Evolutionary conservation across 2,888 invertebrate genomes (phyloP).

Genomic region (Hirudinaria manillensis): DNA sequence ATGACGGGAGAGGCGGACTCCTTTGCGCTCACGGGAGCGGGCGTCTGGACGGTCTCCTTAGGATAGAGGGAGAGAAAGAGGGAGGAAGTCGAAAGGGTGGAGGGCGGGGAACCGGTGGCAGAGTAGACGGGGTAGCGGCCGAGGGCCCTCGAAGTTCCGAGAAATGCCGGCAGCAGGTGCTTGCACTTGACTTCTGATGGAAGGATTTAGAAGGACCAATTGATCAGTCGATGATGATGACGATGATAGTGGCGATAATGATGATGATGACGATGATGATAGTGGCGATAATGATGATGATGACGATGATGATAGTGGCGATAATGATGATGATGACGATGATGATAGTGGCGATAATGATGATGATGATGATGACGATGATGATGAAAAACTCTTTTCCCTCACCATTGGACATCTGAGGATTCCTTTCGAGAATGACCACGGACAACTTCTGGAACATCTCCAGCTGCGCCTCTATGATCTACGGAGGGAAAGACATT

Average conservation of each 20-base stretch:
- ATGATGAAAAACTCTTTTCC: no score
- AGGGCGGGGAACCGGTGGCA: conserved; percentile 67
- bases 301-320: background rate
- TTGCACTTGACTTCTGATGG: conserved; percentile 26
- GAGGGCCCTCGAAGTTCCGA: conserved; percentile 83
- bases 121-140: conserved; percentile 76
- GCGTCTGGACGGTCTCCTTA: background rate
- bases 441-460: background rate
- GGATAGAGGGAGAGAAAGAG: conserved; percentile 17
- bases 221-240: background rate
- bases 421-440: background rate
- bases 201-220: no score
- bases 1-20: background rate
- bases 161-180: conserved; percentile 70
- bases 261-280: background rate
- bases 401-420: background rate
- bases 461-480: conserved; percentile 17
- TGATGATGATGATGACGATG: no score
- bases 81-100: conserved; percentile 65
- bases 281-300: background rate
- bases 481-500: background rate
- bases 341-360: background rate
- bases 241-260: background rate
- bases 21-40: conserved; percentile 53
- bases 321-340: background rate